Evolutionary conservation across 2,797 vertebrate genomes (phyloP).

Genomic region (Protosalanx chinensis): DNA sequence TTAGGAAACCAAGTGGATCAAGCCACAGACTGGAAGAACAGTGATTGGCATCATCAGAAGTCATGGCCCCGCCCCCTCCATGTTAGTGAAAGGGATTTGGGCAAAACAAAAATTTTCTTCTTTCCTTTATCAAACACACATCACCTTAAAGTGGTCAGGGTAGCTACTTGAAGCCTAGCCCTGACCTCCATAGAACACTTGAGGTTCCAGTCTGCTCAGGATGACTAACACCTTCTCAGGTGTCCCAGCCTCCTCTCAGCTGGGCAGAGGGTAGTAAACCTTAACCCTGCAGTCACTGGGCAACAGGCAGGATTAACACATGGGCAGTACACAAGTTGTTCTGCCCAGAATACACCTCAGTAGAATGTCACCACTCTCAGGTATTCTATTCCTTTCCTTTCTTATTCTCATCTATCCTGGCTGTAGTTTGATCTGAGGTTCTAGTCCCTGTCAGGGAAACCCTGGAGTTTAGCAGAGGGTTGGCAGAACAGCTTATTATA

Average conservation of each 20-base stretch:
- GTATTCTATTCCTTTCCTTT: not conserved
- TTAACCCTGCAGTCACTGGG: conserved; percentile 3
- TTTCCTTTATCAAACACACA: too few relatives aligned
- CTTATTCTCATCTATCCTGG: conserved; percentile 3
- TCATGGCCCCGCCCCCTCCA: too few relatives aligned
- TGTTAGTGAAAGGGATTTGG: too few relatives aligned
- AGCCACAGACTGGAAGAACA: too few relatives aligned
- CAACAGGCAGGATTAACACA: conserved; percentile 17
- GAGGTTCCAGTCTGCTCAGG: conserved; percentile 7
- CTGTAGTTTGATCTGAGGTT: conserved; percentile 11
- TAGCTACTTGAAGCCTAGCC: not conserved
- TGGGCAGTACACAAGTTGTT: not conserved
- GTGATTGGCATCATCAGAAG: too few relatives aligned
- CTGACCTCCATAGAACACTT: conserved; percentile 23
- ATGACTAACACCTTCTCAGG: conserved; percentile 34
- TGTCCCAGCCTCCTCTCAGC: conserved; percentile 34
- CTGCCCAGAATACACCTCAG: conserved; percentile 26
- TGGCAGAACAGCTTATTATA: conserved; percentile 23
- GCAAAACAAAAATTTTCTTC: too few relatives aligned
- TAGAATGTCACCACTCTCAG: conserved; percentile 9
- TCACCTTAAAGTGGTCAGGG: not conserved
- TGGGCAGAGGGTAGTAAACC: conserved; percentile 33
- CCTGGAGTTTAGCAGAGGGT: conserved; percentile 19
- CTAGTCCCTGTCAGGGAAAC: conserved; percentile 6
- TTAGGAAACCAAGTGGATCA: too few relatives aligned